A percentile compares a stretch with the other conserved stretches of the same genome.
phyloP scores from a whole-genome alignment of 2,113 vertebrate species.

The Tenebrosternarchus preto region DNA sequence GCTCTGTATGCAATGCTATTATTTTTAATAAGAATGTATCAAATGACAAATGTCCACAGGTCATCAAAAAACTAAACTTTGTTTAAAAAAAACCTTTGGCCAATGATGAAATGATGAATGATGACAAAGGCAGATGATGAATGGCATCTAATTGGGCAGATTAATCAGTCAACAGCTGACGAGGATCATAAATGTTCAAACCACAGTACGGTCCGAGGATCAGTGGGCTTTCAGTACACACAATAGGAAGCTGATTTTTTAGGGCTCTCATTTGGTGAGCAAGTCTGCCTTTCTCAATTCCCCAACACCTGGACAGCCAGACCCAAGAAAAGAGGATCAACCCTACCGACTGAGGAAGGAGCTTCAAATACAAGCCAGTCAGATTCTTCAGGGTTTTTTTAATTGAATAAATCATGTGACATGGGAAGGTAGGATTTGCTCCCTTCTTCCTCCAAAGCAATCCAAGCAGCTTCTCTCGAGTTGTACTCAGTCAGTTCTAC shows the following conservation, averaged over 20 bases:
- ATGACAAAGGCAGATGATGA: too few relatives aligned
- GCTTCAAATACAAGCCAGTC: background rate
- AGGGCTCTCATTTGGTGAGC: background rate
- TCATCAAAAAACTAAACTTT: too few relatives aligned
- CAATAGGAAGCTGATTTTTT: background rate
- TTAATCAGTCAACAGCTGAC: too few relatives aligned
- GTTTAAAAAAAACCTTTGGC: too few relatives aligned
- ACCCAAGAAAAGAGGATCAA: slow-evolving; percentile 10
- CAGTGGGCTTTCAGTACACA: background rate
- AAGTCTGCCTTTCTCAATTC: slow-evolving; percentile 23
- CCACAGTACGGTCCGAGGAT: background rate
- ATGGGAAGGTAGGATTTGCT: background rate
- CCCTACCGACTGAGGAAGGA: background rate
- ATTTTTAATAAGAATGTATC: too few relatives aligned
- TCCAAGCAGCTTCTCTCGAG: background rate
- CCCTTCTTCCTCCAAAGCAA: background rate
- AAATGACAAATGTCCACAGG: too few relatives aligned
- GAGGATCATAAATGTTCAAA: too few relatives aligned
- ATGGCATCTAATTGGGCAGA: too few relatives aligned
- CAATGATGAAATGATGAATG: too few relatives aligned
- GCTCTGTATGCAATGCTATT: too few relatives aligned
- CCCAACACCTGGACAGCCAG: background rate
- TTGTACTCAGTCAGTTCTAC: too few relatives aligned
- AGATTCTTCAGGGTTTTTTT: background rate
- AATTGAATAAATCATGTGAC: background rate